Evolutionary conservation across 2,888 invertebrate species (phyloP).

Genomic region (Balanococcus diminutus): DNA sequence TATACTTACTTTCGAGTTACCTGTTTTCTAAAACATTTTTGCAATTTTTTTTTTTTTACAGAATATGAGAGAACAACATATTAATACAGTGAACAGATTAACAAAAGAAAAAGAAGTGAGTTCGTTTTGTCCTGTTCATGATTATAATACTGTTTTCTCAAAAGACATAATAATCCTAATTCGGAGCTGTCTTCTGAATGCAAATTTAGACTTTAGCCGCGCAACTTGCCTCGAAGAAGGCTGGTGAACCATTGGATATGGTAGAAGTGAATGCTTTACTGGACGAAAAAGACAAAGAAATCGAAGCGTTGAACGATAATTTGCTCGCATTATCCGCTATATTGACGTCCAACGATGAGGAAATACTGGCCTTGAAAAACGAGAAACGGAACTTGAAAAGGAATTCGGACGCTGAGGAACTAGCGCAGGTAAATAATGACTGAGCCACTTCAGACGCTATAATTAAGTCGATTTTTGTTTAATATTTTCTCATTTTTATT

Average conservation of each 20-base stretch:
- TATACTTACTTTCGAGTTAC: no score
- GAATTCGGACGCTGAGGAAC: neutral
- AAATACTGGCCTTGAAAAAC: neutral
- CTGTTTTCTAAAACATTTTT: neutral
- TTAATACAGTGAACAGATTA: neutral
- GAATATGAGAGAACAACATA: neutral
- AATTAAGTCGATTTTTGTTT: no score
- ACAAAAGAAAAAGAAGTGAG: no score
- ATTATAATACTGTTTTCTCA: no score
- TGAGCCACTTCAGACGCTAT: no score
- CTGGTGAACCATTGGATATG: neutral
- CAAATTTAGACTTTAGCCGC: neutral
- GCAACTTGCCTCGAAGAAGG: neutral
- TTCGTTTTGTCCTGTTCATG: neutral
- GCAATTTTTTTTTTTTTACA: neutral
- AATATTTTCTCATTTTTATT: neutral
- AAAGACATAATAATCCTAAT: no score
- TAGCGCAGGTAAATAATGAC: neutral
- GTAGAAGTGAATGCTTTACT: neutral
- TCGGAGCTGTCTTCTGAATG: no score
- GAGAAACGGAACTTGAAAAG: neutral
- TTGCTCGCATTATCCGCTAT: neutral
- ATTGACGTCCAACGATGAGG: neutral
- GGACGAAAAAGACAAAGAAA: neutral
- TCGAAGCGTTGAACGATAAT: neutral